Conservation (phyloP, 37 sponge, comb jelly and placozoan species). For the Beroe forskalii region DNA sequence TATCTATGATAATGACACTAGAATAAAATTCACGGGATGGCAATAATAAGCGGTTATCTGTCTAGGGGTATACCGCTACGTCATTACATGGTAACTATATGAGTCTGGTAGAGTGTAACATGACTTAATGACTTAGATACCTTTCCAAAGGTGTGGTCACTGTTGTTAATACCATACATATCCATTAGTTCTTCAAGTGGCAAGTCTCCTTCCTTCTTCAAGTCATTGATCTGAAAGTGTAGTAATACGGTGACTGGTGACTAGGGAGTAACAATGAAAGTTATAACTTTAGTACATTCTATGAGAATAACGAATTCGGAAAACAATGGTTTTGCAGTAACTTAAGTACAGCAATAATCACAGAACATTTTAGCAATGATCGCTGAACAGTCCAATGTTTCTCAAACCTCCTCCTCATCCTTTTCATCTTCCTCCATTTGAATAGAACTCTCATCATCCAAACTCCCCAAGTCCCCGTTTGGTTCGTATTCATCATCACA, state of each 20-base stretch:
- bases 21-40: no score
- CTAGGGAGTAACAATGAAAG: not conserved
- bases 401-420: slow-evolving; percentile 23
- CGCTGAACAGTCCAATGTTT: no score
- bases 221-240: slow-evolving; percentile 12
- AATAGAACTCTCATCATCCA: slow-evolving; percentile 63
- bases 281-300: not conserved
- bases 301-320: not conserved
- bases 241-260: not conserved
- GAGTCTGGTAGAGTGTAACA: no score
- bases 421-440: slow-evolving; percentile 48
- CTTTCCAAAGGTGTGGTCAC: not conserved
- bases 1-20: no score
- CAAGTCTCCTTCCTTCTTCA: slow-evolving; percentile 61
- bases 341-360: not conserved
- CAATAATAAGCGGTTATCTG: no score
- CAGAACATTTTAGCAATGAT: not conserved
- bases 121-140: not conserved
- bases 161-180: slow-evolving; percentile 41
- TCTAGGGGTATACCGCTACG: no score
- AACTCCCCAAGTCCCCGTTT: not conserved
- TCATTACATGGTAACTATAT: no score
- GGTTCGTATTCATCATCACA: slow-evolving; percentile 47
- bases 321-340: not conserved
- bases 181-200: slow-evolving; percentile 40